Evolutionary conservation across 2,113 vertebrate genomes (phyloP).

Genomic region (Beaufortia kweichowensis): DNA sequence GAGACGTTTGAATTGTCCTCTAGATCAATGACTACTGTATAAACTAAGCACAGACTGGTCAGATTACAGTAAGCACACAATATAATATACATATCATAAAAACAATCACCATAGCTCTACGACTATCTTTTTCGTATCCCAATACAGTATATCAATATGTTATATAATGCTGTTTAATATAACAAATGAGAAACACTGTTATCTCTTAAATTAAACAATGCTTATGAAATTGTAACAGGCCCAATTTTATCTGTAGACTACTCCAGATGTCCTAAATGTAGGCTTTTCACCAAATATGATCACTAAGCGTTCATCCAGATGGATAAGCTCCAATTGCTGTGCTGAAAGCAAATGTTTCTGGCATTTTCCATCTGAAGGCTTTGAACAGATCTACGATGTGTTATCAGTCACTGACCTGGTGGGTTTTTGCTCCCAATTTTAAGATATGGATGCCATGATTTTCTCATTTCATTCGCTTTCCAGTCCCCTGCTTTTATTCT

Average conservation of each 20-base stretch:
- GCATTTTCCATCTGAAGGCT: constrained; percentile 8
- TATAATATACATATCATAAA: too few relatives aligned
- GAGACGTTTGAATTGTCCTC: neutral
- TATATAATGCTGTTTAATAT: too few relatives aligned
- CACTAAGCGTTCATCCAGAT: neutral
- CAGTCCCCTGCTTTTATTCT: neutral
- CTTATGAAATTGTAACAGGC: neutral
- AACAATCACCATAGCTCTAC: too few relatives aligned
- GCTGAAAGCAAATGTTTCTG: neutral
- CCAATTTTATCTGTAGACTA: neutral
- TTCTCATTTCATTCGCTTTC: constrained; percentile 17
- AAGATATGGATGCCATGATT: constrained; percentile 45
- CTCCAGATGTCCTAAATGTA: neutral
- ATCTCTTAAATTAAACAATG: too few relatives aligned
- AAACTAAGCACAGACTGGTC: neutral
- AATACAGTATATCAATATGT: too few relatives aligned
- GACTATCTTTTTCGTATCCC: too few relatives aligned
- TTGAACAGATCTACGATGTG: constrained; percentile 11
- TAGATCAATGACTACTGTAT: too few relatives aligned
- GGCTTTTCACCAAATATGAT: neutral
- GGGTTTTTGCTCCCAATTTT: constrained; percentile 38
- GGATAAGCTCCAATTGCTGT: neutral
- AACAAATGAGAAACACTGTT: too few relatives aligned
- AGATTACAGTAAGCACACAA: too few relatives aligned
- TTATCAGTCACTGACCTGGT: constrained; percentile 60